These are phyloP conservation scores for Drosophila imparisetae DNA, from an alignment of 2,888 invertebrate genomes.

Conservation along the genomic window DNA sequence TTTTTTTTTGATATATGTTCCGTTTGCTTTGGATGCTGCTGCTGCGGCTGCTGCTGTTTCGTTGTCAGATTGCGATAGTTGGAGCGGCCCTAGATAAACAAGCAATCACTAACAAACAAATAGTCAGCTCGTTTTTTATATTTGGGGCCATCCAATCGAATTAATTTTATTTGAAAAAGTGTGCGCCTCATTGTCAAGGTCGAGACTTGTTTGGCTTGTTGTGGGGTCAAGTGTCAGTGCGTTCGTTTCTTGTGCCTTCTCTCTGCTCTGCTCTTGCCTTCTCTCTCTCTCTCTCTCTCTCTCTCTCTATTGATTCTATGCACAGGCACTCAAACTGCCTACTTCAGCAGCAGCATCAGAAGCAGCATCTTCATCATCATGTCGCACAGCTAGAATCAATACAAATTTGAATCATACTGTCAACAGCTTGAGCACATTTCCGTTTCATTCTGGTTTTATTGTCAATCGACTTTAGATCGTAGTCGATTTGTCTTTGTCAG, in stretches of 20 bases:
- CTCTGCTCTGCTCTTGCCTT: constrained; percentile 30
- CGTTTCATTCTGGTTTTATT: constrained; percentile 55
- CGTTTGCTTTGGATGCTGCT: constrained; percentile 27
- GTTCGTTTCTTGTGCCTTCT: constrained; percentile 25
- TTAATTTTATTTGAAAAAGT: constrained; percentile 45
- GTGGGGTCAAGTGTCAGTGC: constrained; percentile 78
- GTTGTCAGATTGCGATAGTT: constrained; percentile 51
- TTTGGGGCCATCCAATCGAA: constrained; percentile 40
- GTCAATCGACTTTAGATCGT: constrained; percentile 25
- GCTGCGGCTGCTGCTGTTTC: neutral
- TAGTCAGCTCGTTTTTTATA: constrained; percentile 20
- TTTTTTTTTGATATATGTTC: constrained; percentile 63
- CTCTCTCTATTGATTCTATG: constrained; percentile 62
- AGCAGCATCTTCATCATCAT: constrained; percentile 38
- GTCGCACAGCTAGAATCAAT: constrained; percentile 17
- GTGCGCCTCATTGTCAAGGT: constrained; percentile 71
- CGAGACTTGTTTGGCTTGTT: constrained; percentile 59
- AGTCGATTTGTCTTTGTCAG: constrained; percentile 67
- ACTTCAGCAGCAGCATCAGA: constrained; percentile 32
- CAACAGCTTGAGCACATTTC: constrained; percentile 55
- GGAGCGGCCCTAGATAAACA: constrained; percentile 76
- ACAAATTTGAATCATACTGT: constrained; percentile 36
- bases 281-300: neutral
- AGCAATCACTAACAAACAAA: constrained; percentile 8
- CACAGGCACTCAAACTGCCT: constrained; percentile 35